Evolutionary conservation across 2,797 vertebrate species (phyloP).

Genomic region (Loris lydekkerianus): DNA sequence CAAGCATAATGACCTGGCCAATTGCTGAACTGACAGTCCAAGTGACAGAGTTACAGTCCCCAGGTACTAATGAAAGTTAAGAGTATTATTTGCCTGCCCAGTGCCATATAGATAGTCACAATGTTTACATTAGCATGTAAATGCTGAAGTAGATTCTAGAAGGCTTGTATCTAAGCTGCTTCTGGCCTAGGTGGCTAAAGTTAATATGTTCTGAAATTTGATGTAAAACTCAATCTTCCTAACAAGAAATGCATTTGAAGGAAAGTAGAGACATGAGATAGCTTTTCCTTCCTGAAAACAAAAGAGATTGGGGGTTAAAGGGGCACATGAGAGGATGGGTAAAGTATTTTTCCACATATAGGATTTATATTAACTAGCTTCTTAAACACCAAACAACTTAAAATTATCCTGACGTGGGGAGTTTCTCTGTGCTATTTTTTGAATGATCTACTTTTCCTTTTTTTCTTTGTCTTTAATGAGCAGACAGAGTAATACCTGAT

Average conservation of each 20-base stretch:
- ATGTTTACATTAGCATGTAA: conserved; percentile 75
- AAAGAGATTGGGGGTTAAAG: conserved; percentile 43
- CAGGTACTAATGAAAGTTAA: conserved; percentile 76
- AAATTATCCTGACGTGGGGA: conserved; percentile 77
- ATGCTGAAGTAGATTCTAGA: conserved; percentile 64
- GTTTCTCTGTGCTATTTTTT: conserved; percentile 81
- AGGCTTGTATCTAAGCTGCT: conserved; percentile 56
- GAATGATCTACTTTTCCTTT: conserved; percentile 76
- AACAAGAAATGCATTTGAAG: conserved; percentile 69
- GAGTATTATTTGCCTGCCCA: conserved; percentile 76
- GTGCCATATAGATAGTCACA: conserved; percentile 58
- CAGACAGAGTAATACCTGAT: conserved; percentile 82
- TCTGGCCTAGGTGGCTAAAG: conserved; percentile 67
- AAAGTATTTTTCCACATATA: conserved; percentile 46
- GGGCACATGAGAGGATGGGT: conserved; percentile 2
- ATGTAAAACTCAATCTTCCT: conserved; percentile 66
- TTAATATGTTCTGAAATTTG: conserved; percentile 77
- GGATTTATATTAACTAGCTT: conserved; percentile 53
- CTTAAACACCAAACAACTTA: conserved; percentile 42
- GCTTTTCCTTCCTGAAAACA: conserved; percentile 75
- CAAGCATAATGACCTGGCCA: conserved; percentile 76
- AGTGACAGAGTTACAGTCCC: conserved; percentile 76
- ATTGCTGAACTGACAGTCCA: conserved; percentile 72
- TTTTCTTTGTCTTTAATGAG: conserved; percentile 87
- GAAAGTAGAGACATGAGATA: conserved; percentile 68